Conservation (phyloP, 2,888 invertebrate genomes). For the Glomeris marginata region DNA sequence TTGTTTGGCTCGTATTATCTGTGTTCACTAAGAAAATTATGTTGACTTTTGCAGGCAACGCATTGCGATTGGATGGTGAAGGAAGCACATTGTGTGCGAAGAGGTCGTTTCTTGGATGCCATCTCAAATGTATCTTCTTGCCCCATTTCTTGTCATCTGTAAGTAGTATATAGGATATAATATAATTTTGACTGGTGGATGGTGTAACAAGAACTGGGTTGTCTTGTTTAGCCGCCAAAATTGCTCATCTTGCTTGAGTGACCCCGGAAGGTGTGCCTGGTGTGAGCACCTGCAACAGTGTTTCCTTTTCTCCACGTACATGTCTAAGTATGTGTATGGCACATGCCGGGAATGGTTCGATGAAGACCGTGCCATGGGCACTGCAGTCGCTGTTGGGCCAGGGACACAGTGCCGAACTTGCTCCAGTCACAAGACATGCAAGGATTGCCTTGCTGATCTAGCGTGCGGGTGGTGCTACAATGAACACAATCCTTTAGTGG, state of each 20-base stretch:
- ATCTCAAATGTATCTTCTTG: constrained; percentile 47
- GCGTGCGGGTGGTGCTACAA: constrained; percentile 94
- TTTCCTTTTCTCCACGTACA: constrained; percentile 90
- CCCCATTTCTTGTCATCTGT: constrained; percentile 63
- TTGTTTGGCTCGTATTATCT: neutral
- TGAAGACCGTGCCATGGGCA: constrained; percentile 22
- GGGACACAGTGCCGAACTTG: constrained; percentile 25
- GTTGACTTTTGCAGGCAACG: constrained; percentile 22
- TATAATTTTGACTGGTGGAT: neutral
- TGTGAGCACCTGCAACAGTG: constrained; percentile 82
- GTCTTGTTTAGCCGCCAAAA: constrained; percentile 21
- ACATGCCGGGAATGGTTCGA: constrained; percentile 87
- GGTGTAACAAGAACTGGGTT: neutral
- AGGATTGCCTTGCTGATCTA: constrained; percentile 54
- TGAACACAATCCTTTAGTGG: constrained; percentile 70
- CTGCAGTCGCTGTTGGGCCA: constrained; percentile 6
- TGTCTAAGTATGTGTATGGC: constrained; percentile 85
- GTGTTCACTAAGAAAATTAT: neutral
- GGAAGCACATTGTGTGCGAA: constrained; percentile 67
- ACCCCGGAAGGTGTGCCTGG: constrained; percentile 83
- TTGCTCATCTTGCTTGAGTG: constrained; percentile 51
- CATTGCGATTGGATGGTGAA: constrained; percentile 84
- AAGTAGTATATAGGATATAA: constrained; percentile 27
- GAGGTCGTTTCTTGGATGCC: constrained; percentile 44
- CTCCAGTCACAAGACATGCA: constrained; percentile 23